Percentiles rank a stretch among this genome's conserved stretches.
phyloP scores from a whole-genome alignment of 2,797 vertebrate species.

The Sebastes vulpes region DNA sequence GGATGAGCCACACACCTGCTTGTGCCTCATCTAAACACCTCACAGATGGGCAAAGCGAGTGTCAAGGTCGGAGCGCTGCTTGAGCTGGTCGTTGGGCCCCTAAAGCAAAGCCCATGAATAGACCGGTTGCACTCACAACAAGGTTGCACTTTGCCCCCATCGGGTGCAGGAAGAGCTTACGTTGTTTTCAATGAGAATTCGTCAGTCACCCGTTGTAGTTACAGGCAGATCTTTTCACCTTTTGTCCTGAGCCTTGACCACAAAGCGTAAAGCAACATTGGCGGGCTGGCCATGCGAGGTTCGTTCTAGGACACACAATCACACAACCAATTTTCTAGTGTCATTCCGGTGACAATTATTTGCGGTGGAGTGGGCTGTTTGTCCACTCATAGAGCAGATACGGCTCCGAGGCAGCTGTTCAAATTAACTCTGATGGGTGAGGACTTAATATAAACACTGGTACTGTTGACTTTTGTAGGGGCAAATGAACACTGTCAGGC shows the following conservation, averaged over 20 bases:
- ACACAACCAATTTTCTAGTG: conserved; percentile 1
- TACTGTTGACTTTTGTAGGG: conserved; percentile 46
- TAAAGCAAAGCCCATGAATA: neutral
- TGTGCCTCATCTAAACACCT: neutral
- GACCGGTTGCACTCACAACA: neutral
- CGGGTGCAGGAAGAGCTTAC: neutral
- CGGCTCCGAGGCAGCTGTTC: conserved; percentile 68
- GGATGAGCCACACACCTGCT: neutral
- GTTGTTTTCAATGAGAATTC: neutral
- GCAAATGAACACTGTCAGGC: conserved; percentile 41
- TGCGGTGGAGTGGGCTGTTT: conserved; percentile 51
- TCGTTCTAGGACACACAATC: conserved; percentile 3
- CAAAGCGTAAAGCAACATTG: neutral
- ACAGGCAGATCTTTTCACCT: neutral
- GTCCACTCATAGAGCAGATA: conserved; percentile 44
- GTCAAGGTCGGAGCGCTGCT: neutral
- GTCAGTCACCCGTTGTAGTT: neutral
- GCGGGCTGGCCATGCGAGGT: neutral
- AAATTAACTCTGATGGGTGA: conserved; percentile 60
- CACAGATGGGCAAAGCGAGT: neutral
- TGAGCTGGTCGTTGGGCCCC: neutral
- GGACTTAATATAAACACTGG: conserved; percentile 52
- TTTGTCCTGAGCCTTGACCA: neutral
- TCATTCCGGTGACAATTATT: conserved; percentile 41
- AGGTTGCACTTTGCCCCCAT: neutral